Conservation (phyloP, 2,888 invertebrate genomes). For the Shargacucullia verbasci region DNA sequence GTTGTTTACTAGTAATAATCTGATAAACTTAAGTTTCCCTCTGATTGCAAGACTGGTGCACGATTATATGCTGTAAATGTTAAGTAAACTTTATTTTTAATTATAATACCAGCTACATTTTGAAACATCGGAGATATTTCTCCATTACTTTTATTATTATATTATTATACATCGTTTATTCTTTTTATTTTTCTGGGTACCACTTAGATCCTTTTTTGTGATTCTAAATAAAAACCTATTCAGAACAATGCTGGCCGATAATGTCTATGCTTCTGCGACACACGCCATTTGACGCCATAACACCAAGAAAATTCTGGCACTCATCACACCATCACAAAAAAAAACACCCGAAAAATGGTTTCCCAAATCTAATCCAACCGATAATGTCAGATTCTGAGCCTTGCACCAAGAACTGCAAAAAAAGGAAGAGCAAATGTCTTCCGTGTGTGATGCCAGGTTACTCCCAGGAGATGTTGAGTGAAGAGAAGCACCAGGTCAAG, state of each 20-base stretch:
- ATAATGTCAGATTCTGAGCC: constrained; percentile 57
- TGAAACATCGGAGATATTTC: too few relatives aligned
- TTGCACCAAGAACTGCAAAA: constrained; percentile 55
- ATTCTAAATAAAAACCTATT: background rate
- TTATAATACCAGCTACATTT: too few relatives aligned
- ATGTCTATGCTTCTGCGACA: background rate
- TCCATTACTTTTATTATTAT: too few relatives aligned
- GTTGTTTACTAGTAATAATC: too few relatives aligned
- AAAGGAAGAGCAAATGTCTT: constrained; percentile 54
- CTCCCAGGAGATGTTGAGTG: constrained; percentile 17
- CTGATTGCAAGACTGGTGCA: too few relatives aligned
- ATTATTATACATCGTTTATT: too few relatives aligned
- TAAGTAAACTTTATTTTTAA: too few relatives aligned
- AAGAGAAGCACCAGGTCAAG: constrained; percentile 24
- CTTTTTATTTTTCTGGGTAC: too few relatives aligned
- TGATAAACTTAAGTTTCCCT: too few relatives aligned
- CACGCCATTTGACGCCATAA: background rate
- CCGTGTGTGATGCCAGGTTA: constrained; percentile 53
- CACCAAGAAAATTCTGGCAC: constrained; percentile 5
- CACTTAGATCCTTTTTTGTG: too few relatives aligned
- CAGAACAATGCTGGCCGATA: background rate
- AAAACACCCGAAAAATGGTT: background rate
- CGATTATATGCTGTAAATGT: too few relatives aligned
- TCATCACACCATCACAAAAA: background rate
- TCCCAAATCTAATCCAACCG: background rate